Percentiles rank a stretch among this genome's conserved stretches.
These are phyloP conservation scores for Potorous gilbertii DNA, from an alignment of 2,797 vertebrate genomes.

Conservation along the genomic window DNA sequence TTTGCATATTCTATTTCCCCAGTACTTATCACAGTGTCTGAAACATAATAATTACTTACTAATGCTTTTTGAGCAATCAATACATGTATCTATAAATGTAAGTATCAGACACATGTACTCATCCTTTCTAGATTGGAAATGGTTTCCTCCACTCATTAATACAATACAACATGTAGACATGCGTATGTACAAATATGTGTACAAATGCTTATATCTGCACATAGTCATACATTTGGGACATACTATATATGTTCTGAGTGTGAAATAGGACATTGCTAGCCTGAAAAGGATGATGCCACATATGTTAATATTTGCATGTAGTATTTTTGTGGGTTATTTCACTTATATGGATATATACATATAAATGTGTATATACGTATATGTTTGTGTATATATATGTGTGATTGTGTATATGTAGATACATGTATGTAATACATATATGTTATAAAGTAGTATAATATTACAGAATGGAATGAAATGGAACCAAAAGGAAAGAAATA, in stretches of 20 bases:
- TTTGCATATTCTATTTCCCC: background rate
- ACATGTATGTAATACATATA: background rate
- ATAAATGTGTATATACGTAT: background rate
- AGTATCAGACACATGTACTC: background rate
- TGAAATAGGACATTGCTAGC: background rate
- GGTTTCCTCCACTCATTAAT: background rate
- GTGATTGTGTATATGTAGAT: background rate
- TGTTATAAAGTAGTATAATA: background rate
- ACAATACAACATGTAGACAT: background rate
- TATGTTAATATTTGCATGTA: background rate
- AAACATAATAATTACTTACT: background rate
- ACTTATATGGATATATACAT: background rate
- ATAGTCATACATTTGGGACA: background rate
- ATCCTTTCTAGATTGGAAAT: background rate
- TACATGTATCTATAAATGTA: background rate
- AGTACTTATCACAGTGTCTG: background rate
- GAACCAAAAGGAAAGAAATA: no score
- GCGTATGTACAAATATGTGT: background rate
- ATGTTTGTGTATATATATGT: background rate
- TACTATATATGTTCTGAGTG: background rate
- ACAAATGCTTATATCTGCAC: background rate
- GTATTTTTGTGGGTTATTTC: background rate
- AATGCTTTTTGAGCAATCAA: background rate
- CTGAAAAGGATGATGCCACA: background rate
- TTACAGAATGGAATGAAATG: no score